Evolutionary conservation across 1,140 invertebrate species (phyloP).

Genomic region (Nixonia krombeini): DNA sequence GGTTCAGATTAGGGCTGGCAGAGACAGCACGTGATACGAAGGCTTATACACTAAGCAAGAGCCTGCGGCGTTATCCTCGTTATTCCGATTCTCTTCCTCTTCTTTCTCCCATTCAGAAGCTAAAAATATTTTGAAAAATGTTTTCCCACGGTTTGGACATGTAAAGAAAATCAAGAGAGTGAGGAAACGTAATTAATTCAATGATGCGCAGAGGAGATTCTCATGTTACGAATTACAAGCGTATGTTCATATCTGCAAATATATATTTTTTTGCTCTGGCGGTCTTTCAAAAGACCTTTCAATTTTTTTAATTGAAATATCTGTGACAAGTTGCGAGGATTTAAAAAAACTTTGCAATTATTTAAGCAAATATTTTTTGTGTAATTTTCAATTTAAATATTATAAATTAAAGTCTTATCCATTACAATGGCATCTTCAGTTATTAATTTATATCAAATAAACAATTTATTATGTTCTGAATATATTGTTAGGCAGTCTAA

Average conservation of each 20-base stretch:
- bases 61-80: not conserved
- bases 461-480: no score
- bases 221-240: not conserved
- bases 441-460: no score
- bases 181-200: not conserved
- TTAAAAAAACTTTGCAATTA: no score
- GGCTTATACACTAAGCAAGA: not conserved
- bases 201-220: not conserved
- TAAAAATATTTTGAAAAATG: conserved; percentile 6
- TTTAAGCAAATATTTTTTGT: no score
- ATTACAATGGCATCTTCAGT: no score
- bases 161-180: not conserved
- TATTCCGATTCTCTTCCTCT: conserved; percentile 14
- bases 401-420: no score
- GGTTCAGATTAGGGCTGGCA: conserved; percentile 35
- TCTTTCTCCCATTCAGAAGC: not conserved
- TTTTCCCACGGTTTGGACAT: not conserved
- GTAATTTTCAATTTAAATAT: no score
- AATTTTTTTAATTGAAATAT: no score
- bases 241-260: not conserved
- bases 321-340: no score
- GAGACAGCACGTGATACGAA: conserved; percentile 8
- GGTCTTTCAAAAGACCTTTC: no score
- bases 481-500: no score
- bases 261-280: no score